Evolutionary conservation across 1,140 invertebrate genomes (phyloP).

Genomic region (Drosophila virilis): DNA sequence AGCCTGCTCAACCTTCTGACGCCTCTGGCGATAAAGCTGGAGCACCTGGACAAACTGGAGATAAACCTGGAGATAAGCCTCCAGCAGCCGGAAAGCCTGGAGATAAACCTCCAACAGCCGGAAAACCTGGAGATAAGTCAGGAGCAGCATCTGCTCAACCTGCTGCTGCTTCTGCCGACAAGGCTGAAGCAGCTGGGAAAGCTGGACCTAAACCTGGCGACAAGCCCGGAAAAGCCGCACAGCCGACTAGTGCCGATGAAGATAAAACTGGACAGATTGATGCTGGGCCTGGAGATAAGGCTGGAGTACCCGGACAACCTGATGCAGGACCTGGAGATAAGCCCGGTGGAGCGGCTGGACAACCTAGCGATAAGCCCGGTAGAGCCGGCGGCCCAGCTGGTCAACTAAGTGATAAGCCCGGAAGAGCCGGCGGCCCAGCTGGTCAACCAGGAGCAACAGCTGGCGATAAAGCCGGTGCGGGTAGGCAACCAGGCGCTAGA

Average conservation of each 20-base stretch:
- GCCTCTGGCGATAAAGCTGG: neutral
- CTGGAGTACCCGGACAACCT: neutral
- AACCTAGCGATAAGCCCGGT: neutral
- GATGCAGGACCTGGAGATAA: neutral
- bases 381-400: neutral
- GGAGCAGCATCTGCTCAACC: neutral
- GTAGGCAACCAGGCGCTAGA: neutral
- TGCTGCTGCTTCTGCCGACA: neutral
- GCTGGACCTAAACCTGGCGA: neutral
- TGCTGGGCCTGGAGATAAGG: neutral
- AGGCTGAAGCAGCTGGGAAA: neutral
- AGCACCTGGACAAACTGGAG: neutral
- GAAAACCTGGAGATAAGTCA: neutral
- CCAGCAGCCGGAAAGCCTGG: neutral
- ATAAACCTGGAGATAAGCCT: neutral
- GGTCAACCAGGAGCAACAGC: conserved; percentile 11
- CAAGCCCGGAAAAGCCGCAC: neutral
- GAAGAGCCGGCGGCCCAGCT: neutral
- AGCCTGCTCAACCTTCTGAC: too few relatives aligned
- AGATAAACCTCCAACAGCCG: neutral
- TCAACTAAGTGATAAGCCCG: neutral
- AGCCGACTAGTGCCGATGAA: neutral
- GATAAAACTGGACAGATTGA: neutral
- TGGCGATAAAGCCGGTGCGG: neutral
- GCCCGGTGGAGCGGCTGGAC: neutral